Percentiles rank a stretch among this genome's conserved stretches.
Conservation (phyloP, 2,797 vertebrate genomes). For the Liasis olivaceus region DNA sequence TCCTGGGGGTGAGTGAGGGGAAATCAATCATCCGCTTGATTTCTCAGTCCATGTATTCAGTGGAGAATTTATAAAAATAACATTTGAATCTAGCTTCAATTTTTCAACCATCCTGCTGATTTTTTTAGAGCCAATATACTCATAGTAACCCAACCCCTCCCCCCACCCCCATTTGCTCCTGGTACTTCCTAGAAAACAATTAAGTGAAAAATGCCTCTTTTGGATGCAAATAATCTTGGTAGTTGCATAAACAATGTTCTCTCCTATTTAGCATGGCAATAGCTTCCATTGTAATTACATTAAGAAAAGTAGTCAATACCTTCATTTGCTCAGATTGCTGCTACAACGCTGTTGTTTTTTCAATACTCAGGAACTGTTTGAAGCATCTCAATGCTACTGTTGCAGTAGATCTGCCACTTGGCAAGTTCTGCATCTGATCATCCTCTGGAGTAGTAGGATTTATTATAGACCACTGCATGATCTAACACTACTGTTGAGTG, state of each 20-base stretch:
- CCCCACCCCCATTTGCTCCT: background rate
- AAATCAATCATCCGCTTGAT: background rate
- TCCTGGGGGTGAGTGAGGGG: background rate
- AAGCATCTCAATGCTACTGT: background rate
- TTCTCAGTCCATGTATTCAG: background rate
- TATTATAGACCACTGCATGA: background rate
- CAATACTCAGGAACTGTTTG: background rate
- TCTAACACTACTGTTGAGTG: fast-evolving
- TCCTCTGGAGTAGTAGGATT: background rate
- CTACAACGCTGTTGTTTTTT: background rate
- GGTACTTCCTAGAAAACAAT: background rate
- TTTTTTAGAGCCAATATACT: background rate
- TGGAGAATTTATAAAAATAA: background rate
- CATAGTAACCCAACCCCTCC: background rate
- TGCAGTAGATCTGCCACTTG: background rate
- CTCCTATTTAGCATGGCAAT: background rate
- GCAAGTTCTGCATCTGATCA: background rate
- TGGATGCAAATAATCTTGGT: background rate
- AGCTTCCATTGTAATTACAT: background rate
- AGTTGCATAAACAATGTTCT: background rate
- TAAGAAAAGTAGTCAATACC: background rate
- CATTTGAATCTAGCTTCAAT: background rate
- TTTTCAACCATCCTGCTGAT: background rate
- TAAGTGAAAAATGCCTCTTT: background rate
- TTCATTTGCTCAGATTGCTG: background rate